These are phyloP conservation scores for Orius insidiosus DNA, from an alignment of 1,140 invertebrate genomes.

Conservation along the genomic window DNA sequence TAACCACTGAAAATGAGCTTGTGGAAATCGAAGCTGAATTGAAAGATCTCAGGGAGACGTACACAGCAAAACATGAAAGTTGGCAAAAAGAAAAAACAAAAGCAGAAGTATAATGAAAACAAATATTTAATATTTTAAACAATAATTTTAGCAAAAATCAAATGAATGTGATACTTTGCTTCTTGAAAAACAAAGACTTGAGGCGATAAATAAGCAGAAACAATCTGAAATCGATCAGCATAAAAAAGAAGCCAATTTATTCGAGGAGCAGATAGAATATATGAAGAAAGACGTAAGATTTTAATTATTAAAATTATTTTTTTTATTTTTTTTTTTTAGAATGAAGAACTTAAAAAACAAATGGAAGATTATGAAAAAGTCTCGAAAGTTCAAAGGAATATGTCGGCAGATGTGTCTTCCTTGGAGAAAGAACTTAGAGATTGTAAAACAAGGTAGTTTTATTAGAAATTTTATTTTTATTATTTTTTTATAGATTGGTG, in stretches of 20 bases:
- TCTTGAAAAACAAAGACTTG: slow-evolving; percentile 45
- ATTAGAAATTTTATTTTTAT: too few relatives aligned
- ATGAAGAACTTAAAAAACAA: slow-evolving; percentile 63
- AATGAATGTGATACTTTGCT: slow-evolving; percentile 26
- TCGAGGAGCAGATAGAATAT: slow-evolving; percentile 49
- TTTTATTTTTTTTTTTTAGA: too few relatives aligned
- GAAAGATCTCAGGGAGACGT: slow-evolving; percentile 45
- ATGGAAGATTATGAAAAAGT: slow-evolving; percentile 73
- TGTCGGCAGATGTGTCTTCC: slow-evolving; percentile 51
- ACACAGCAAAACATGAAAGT: slow-evolving; percentile 43
- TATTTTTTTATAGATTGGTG: slow-evolving; percentile 42
- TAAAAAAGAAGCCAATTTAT: slow-evolving; percentile 50
- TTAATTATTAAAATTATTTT: not conserved
- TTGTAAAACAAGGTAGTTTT: slow-evolving; percentile 44
- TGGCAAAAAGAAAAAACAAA: slow-evolving; percentile 59
- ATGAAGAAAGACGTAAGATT: slow-evolving; percentile 38
- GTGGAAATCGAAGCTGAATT: slow-evolving; percentile 43
- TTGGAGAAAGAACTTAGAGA: slow-evolving; percentile 60
- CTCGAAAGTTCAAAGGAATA: slow-evolving; percentile 57
- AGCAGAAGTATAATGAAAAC: slow-evolving; percentile 52
- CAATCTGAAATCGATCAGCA: slow-evolving; percentile 52
- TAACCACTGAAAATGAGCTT: slow-evolving; percentile 34
- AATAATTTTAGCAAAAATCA: slow-evolving; percentile 49
- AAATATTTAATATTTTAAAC: too few relatives aligned
- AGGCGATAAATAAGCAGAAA: slow-evolving; percentile 51